Evolutionary conservation across 30 jellyfish, hydroid and myxozoan genomes (phyloP).

Genomic region (Pelagia noctiluca): DNA sequence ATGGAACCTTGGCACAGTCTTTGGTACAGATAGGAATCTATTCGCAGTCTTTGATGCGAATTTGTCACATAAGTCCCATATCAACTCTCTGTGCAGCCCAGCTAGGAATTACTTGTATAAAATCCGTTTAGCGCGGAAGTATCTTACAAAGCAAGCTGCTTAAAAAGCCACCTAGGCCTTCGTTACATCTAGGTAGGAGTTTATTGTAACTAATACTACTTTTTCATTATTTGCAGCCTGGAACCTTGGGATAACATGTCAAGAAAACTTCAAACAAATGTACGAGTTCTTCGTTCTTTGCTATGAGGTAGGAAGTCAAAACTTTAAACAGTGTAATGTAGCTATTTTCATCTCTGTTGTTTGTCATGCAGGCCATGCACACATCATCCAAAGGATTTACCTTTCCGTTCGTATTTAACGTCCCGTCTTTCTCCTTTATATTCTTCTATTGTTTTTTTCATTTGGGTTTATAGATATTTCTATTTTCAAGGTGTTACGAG

Average conservation of each 20-base stretch:
- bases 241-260: conserved; percentile 84
- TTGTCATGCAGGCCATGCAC: neutral
- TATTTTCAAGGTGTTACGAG: too few species aligned
- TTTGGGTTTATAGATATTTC: neutral
- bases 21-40: too few species aligned
- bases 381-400: neutral
- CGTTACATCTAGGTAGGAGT: too few species aligned
- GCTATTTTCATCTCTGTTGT: neutral
- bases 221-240: conserved; percentile 64
- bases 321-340: neutral
- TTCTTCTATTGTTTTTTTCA: neutral
- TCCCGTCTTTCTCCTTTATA: neutral
- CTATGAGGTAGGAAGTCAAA: conserved; percentile 68
- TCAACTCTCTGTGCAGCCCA: too few species aligned
- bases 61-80: too few species aligned
- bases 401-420: neutral
- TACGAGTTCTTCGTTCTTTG: conserved; percentile 69
- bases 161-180: too few species aligned
- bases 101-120: too few species aligned
- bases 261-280: conserved; percentile 62
- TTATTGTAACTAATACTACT: neutral
- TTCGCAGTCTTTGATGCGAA: too few species aligned
- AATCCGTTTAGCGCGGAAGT: too few species aligned
- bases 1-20: too few species aligned
- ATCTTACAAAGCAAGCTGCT: too few species aligned